Evolutionary conservation across 1,140 invertebrate genomes (phyloP), one percentile per base, ranked within the genome.

Genomic region (Drosophila repletoides): DNA sequence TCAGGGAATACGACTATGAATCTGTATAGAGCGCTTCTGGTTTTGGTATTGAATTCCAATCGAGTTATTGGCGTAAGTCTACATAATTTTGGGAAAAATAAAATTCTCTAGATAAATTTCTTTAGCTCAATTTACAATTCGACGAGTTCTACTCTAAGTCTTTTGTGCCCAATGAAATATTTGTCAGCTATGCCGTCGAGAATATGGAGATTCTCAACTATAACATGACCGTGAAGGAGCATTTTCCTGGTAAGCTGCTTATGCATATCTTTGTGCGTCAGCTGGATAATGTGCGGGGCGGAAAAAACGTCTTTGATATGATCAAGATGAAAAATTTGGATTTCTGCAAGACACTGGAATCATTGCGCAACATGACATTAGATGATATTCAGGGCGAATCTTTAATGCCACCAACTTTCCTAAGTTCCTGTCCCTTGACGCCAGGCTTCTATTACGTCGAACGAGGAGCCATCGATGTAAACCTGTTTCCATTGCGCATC

Each of bases 241-340:
- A 77, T 5, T 80, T 86, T 64, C 80, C 80, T 0, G 80, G 80
- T n/a, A 76, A 80, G 17, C 48, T 86, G 0, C 63, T 86, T 0
- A 58, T 86, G 60, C 76, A 86, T 9, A 45, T 80, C 5, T 86
- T 86, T 43, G 56, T 66, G 1, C 58, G 72, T 0, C 56, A 69
- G n/a, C 49, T 87, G 0, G 60, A 72, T 0, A 40, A 86, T 40
- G 29, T 52, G 43, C 48, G 61, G 0, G 75, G 80, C 9, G 80
- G 75, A 0, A 6, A 51, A 0, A 40, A 65, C 3, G 43, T 41
- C 21, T 31, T 21, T 1, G 81, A 86, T 0, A 15, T 86, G n/a
- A 0, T 86, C 0, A 77, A 71, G 12, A 38, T 76, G 7, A 86
- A 43, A 9, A 86, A 86, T 19, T 9, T 52, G 40, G 80, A 86